Conservation (phyloP, 2,113 vertebrate species). For the Caretta caretta region DNA sequence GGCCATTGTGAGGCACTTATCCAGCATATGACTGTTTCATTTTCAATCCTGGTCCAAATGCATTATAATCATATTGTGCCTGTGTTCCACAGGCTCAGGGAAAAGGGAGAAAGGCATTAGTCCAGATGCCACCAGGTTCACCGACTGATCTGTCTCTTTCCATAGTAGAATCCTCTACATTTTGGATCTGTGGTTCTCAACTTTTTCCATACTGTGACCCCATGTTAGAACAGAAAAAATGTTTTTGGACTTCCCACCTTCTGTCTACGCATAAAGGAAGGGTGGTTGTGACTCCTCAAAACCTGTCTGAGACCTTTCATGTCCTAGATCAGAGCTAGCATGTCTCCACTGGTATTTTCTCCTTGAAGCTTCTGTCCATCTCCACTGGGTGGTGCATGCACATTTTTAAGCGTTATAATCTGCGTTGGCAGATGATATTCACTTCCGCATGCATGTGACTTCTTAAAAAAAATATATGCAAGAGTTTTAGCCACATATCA, state of each 20-base stretch:
- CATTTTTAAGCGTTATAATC: no score
- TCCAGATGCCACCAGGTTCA: not conserved
- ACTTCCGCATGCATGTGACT: no score
- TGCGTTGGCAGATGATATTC: not conserved
- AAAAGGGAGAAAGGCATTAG: not conserved
- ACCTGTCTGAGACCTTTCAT: no score
- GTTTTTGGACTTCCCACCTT: no score
- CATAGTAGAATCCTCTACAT: not conserved
- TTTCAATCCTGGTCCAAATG: not conserved
- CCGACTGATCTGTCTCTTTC: not conserved
- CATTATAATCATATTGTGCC: not conserved
- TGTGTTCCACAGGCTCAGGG: not conserved
- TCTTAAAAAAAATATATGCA: fast-evolving
- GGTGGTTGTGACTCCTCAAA: no score
- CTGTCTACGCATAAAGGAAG: no score
- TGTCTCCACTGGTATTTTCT: no score
- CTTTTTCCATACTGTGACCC: not conserved
- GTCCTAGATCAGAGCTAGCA: no score
- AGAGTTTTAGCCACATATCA: not conserved
- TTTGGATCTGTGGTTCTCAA: no score
- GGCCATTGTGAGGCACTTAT: not conserved
- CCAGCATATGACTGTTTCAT: not conserved
- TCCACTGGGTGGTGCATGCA: no score
- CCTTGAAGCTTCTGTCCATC: no score
- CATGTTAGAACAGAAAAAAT: not conserved